A percentile compares a stretch with the other conserved stretches of the same genome.
These are phyloP conservation scores for Dione juno DNA, from an alignment of 2,888 invertebrate genomes.

Conservation along the genomic window DNA sequence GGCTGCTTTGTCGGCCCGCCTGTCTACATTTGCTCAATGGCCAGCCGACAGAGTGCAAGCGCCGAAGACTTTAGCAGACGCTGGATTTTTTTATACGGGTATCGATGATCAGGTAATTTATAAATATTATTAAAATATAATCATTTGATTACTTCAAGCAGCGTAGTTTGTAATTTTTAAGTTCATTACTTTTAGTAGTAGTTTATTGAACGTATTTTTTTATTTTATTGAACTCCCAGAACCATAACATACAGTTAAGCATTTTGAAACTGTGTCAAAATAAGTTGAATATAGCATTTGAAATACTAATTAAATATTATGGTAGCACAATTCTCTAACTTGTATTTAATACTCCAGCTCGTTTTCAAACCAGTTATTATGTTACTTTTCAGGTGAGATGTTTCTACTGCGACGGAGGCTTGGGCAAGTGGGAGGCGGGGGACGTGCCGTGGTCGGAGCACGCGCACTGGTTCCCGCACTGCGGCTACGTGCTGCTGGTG, in stretches of 20 bases:
- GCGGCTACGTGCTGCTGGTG: constrained; percentile 91
- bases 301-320: too few species aligned
- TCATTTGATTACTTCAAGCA: too few species aligned
- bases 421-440: constrained; percentile 94
- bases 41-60: constrained; percentile 89
- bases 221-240: too few species aligned
- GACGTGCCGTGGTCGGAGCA: constrained; percentile 98
- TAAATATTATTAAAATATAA: background rate
- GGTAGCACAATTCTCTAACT: too few species aligned
- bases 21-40: constrained; percentile 89
- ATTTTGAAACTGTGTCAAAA: too few species aligned
- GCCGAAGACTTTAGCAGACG: constrained; percentile 90
- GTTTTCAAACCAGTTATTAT: too few species aligned
- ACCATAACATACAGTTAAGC: too few species aligned
- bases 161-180: too few species aligned
- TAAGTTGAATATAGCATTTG: too few species aligned
- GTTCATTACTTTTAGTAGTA: too few species aligned
- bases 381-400: constrained; percentile 91
- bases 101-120: constrained; percentile 84
- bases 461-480: constrained; percentile 95
- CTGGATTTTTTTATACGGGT: constrained; percentile 94
- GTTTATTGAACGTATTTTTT: too few species aligned
- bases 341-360: too few species aligned
- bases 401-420: constrained; percentile 96
- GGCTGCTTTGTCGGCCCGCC: constrained; percentile 86